Evolutionary conservation across 64 coral and sea anemone genomes (phyloP).

Genomic region (Montipora sp.): DNA sequence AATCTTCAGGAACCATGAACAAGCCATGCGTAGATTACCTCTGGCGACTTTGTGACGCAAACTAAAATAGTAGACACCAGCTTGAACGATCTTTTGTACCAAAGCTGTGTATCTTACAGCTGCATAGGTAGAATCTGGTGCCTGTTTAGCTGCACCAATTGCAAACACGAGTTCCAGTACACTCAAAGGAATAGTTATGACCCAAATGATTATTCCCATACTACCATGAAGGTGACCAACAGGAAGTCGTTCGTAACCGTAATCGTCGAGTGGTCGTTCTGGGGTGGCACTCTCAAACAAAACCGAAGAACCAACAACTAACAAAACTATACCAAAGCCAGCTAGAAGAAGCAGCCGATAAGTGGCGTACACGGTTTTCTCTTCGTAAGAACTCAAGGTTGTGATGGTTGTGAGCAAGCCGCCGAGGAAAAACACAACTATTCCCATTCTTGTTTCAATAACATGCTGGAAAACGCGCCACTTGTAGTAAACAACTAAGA

Average conservation of each 20-base stretch:
- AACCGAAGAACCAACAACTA: conserved; percentile 39
- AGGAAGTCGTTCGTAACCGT: conserved; percentile 45
- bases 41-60: conserved; percentile 84
- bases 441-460: conserved; percentile 75
- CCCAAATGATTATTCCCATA: conserved; percentile 81
- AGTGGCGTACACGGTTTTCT: conserved; percentile 51
- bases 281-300: conserved; percentile 66
- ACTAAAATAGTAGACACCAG: conserved; percentile 81
- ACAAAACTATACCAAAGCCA: conserved; percentile 37
- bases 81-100: conserved; percentile 73
- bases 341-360: conserved; percentile 38
- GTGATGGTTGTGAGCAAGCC: conserved; percentile 79
- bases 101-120: conserved; percentile 63
- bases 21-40: conserved; percentile 68
- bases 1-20: conserved; percentile 82
- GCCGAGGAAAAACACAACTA: conserved; percentile 79
- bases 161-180: conserved; percentile 80
- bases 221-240: conserved; percentile 71
- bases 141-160: conserved; percentile 70
- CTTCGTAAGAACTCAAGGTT: conserved; percentile 55
- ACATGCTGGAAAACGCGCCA: conserved; percentile 37
- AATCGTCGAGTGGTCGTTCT: conserved; percentile 19
- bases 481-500: conserved; percentile 22
- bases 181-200: conserved; percentile 74
- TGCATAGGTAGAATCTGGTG: conserved; percentile 32